Percentiles rank a stretch among this genome's conserved stretches.
phyloP scores from a whole-genome alignment of 2,797 vertebrate species.

The Labroides dimidiatus region DNA sequence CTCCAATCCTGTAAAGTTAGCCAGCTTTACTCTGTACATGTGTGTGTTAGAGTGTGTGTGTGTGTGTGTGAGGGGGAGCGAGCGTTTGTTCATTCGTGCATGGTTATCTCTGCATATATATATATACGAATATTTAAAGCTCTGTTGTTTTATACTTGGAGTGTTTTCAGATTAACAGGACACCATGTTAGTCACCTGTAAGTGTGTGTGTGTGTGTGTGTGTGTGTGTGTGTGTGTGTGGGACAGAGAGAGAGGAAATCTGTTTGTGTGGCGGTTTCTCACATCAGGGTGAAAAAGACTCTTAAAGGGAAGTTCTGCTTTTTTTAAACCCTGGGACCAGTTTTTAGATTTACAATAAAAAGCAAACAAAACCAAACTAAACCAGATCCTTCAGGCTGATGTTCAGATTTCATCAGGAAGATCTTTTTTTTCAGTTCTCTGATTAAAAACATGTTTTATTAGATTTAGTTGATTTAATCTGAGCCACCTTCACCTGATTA shows the following conservation, averaged over 20 bases:
- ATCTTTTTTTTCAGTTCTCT: too few relatives aligned
- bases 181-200: slow-evolving; percentile 3
- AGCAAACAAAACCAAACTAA: too few relatives aligned
- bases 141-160: slow-evolving; percentile 67
- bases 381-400: too few relatives aligned
- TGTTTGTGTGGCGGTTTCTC: too few relatives aligned
- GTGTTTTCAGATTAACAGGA: slow-evolving; percentile 26
- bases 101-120: slow-evolving; percentile 46
- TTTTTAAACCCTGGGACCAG: neutral
- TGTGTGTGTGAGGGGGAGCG: slow-evolving; percentile 15
- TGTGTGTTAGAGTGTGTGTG: neutral
- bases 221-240: slow-evolving; percentile 1
- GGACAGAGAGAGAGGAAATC: neutral
- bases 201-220: neutral
- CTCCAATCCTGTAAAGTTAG: slow-evolving; percentile 53
- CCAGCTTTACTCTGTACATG: slow-evolving; percentile 37
- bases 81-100: slow-evolving; percentile 25
- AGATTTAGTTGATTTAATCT: too few relatives aligned
- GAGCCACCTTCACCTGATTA: too few relatives aligned
- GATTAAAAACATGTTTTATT: too few relatives aligned
- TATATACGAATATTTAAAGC: slow-evolving; percentile 75
- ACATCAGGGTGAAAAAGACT: too few relatives aligned
- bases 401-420: too few relatives aligned
- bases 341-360: too few relatives aligned
- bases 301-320: neutral